Percentiles rank a stretch among this genome's conserved stretches.
phyloP scores from a whole-genome alignment of 2,797 vertebrate species.

The Ptychobarbus kaznakovi region DNA sequence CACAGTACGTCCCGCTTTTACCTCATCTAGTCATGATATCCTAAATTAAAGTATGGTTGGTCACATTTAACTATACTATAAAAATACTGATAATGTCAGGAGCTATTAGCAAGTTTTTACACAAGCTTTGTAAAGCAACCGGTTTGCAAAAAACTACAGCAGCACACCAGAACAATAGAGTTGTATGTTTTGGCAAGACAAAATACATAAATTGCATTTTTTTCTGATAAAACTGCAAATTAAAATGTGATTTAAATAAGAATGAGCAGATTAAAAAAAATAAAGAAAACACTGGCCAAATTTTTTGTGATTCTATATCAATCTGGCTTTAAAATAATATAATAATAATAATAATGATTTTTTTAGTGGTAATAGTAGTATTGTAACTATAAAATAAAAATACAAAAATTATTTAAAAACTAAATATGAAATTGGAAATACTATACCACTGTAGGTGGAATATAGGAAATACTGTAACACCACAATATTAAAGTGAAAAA shows the following conservation, averaged over 20 bases:
- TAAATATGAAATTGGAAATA: too few relatives aligned
- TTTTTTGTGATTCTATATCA: background rate
- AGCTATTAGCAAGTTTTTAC: background rate
- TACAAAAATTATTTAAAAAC: background rate
- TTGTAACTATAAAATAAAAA: background rate
- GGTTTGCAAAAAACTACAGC: background rate
- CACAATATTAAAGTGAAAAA: background rate
- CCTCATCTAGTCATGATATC: background rate
- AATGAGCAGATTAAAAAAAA: background rate
- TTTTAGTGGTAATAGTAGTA: background rate
- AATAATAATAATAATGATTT: background rate
- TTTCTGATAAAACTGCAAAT: background rate
- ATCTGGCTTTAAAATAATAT: too few relatives aligned
- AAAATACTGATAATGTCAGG: background rate
- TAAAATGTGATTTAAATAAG: background rate
- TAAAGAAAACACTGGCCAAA: background rate
- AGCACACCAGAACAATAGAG: background rate
- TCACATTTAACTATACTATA: background rate
- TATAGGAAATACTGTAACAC: background rate
- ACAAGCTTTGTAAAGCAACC: background rate
- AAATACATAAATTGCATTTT: background rate
- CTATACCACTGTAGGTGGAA: too few relatives aligned
- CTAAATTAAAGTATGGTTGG: background rate
- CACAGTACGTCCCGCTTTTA: slow-evolving; percentile 44
- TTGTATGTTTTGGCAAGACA: too few relatives aligned